Evolutionary conservation across 2,797 vertebrate species (phyloP), one percentile per base, ranked within the genome.

Genomic region (Semaprochilodus insignis): DNA sequence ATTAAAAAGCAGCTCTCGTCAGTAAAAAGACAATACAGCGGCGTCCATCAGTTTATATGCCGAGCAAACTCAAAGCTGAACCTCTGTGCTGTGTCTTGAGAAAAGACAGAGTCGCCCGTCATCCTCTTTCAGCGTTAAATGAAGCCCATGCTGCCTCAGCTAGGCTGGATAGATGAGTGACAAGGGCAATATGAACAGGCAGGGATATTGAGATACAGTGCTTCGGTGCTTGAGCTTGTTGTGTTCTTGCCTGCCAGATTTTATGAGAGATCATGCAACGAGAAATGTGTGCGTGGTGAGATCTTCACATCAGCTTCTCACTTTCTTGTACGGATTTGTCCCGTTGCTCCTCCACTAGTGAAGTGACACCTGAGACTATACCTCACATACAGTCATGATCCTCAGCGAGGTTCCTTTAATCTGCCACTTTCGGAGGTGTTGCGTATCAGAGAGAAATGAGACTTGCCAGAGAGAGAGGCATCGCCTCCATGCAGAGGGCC

Each of bases 1-100:
- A 74, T 90, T 92, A 93, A 91, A 94, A 91, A 91, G 91, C 90
- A 85, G 88, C 90, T 62, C 74, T 85, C 71, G 76, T 81, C 69
- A 77, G 63, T 77, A 72, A 81, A 85, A 82, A 87, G 77, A 76
- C 87, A 85, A 83, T 84, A 73, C 78, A 59, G 66, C 70, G 63
- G 71, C 78, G 76, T 63, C 78, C 80, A 87, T 83, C 79, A 55
- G n/a, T 76, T 82, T 77, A 71, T 54, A 76, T 21, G 59, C 36
- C 48, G 66, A 54, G 67, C 75, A 78, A 44, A 78, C n/a, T 31
- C 62, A 14, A 79, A 52, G 71, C 62, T 75, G 72, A 74, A 14
- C 52, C 31, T 8, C 19, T 15, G n/a, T 34, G n/a, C 31, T 21
- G 27, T 15, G 17, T 21, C 51, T 67, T 87, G 75, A 82, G 80